These are phyloP conservation scores for Spodoptera litura DNA, from an alignment of 1,140 invertebrate genomes.

Conservation along the genomic window DNA sequence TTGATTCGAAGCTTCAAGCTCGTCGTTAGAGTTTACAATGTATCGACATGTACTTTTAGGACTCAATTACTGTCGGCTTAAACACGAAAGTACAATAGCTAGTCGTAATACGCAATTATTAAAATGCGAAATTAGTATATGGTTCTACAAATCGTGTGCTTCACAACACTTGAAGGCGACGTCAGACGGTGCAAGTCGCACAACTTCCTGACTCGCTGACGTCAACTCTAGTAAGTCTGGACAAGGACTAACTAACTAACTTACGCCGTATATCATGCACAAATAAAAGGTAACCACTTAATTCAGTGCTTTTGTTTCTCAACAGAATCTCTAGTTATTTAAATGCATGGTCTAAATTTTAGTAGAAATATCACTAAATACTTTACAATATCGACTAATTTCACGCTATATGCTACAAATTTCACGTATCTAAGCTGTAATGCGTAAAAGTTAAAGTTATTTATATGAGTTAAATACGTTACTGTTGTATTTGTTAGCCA, in stretches of 20 bases:
- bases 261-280: slow-evolving; percentile 27
- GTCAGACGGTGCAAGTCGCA: slow-evolving; percentile 43
- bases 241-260: slow-evolving; percentile 52
- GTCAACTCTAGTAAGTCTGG: slow-evolving; percentile 50
- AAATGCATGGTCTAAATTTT: neutral
- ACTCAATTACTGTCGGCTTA: no score
- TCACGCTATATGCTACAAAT: no score
- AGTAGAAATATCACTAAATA: no score
- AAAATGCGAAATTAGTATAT: no score
- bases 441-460: no score
- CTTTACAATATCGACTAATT: no score
- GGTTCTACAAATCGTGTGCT: slow-evolving; percentile 1
- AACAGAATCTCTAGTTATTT: neutral
- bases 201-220: slow-evolving; percentile 38
- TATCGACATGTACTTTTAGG: no score
- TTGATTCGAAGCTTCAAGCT: neutral
- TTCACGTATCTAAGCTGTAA: no score
- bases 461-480: neutral
- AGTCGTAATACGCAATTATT: no score
- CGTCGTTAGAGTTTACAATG: no score
- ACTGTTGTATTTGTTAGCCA: neutral
- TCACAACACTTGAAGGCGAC: neutral
- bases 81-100: no score
- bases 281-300: slow-evolving; percentile 36
- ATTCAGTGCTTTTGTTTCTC: slow-evolving; percentile 18